phyloP scores from a whole-genome alignment of 2,113 vertebrate genomes.

The Cryptotis parvus region DNA sequence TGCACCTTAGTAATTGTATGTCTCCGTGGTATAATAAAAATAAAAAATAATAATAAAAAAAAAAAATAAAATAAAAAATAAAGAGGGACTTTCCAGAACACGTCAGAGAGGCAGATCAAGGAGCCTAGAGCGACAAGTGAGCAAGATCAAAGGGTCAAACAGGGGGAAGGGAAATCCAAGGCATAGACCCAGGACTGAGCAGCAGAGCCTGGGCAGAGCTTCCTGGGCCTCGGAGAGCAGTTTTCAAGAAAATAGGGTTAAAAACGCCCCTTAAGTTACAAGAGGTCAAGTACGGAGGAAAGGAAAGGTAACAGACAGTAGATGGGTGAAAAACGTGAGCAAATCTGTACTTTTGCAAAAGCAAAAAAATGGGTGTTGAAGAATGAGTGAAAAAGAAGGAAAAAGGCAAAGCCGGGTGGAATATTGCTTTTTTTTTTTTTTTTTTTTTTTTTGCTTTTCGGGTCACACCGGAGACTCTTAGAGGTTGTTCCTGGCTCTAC shows the following conservation, averaged over 20 bases:
- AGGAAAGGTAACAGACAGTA: neutral
- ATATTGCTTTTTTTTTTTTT: no score
- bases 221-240: neutral
- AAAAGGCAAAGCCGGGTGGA: neutral
- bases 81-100: neutral
- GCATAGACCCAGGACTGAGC: neutral
- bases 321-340: neutral
- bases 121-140: neutral
- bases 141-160: neutral
- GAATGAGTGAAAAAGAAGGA: neutral
- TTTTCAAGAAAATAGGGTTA: neutral
- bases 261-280: neutral
- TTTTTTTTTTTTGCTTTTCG: no score
- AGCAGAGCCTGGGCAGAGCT: neutral
- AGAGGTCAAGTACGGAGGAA: neutral
- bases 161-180: neutral
- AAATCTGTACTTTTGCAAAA: neutral
- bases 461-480: no score
- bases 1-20: no score
- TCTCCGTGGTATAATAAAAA: no score
- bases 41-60: no score
- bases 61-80: no score
- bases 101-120: neutral
- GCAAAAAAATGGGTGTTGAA: conserved; percentile 4
- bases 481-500: no score